Conservation (phyloP, 2,888 invertebrate species). For the Apantesis nais region DNA sequence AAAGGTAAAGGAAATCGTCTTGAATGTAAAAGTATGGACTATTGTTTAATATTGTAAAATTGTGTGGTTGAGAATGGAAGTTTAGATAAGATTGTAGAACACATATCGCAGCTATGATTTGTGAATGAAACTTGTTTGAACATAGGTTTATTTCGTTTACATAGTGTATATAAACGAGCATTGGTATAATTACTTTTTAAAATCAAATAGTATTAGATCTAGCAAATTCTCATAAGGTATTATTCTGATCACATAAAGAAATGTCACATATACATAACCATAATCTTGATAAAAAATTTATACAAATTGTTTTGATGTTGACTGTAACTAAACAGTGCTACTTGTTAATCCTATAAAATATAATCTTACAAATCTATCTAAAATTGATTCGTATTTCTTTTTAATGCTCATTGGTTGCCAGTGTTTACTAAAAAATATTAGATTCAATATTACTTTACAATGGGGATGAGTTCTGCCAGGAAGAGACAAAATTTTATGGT, state of each 20-base stretch:
- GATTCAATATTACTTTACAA: neutral
- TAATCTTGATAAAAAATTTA: neutral
- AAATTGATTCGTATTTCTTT: neutral
- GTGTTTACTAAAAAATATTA: neutral
- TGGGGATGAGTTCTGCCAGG: neutral
- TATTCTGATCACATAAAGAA: neutral
- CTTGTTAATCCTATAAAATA: no score
- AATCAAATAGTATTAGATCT: neutral
- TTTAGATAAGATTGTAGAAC: constrained; percentile 7
- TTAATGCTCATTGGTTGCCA: neutral
- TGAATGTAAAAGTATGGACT: constrained; percentile 11
- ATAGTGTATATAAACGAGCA: neutral
- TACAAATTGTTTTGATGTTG: neutral
- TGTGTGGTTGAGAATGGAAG: constrained; percentile 7
- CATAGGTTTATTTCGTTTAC: neutral
- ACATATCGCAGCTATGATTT: neutral
- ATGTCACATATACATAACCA: no score
- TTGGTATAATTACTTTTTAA: neutral
- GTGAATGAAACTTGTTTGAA: neutral
- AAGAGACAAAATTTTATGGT: neutral
- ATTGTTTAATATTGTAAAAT: constrained; percentile 14
- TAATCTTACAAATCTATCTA: neutral
- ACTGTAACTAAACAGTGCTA: neutral
- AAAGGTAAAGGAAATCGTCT: constrained; percentile 17
- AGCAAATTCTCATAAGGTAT: neutral